These are phyloP conservation scores for Eumerus sabulonum DNA, from an alignment of 2,888 invertebrate species.

Conservation along the genomic window DNA sequence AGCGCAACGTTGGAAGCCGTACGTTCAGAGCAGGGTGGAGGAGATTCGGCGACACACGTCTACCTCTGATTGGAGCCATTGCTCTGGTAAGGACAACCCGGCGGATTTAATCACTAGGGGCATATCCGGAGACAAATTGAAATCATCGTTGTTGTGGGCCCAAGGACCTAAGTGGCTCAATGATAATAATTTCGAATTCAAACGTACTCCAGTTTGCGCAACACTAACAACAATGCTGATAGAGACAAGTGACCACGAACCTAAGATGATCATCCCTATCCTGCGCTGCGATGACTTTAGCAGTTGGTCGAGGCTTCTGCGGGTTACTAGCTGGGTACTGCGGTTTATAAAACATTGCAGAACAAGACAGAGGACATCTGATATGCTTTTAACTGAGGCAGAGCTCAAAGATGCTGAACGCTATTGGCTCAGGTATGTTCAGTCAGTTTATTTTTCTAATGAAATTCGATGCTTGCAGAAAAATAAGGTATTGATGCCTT, in stretches of 20 bases:
- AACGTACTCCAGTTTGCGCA: no score
- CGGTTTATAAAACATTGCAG: no score
- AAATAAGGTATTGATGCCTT: slow-evolving; percentile 1
- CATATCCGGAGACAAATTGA: slow-evolving; percentile 10
- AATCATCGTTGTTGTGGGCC: slow-evolving; percentile 13
- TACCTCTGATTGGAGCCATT: no score
- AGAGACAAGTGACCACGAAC: background rate
- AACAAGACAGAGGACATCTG: background rate
- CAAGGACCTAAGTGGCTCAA: slow-evolving; percentile 20
- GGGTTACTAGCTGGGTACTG: no score
- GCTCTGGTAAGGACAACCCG: no score
- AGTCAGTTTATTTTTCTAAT: background rate
- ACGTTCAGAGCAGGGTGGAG: no score
- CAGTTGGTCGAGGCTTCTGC: slow-evolving; percentile 4
- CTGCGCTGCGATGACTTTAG: background rate
- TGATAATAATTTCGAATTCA: background rate
- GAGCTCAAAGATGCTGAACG: slow-evolving; percentile 5
- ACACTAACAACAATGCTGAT: slow-evolving; percentile 4
- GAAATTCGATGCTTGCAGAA: slow-evolving; percentile 1
- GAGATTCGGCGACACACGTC: no score
- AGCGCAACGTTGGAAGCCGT: no score
- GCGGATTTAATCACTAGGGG: slow-evolving; percentile 15
- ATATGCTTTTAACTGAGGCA: background rate
- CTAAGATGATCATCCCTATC: background rate
- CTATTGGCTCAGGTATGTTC: slow-evolving; percentile 21